These are phyloP conservation scores for Drosophila rhopaloa DNA, from an alignment of 1,140 invertebrate species.

Conservation along the genomic window DNA sequence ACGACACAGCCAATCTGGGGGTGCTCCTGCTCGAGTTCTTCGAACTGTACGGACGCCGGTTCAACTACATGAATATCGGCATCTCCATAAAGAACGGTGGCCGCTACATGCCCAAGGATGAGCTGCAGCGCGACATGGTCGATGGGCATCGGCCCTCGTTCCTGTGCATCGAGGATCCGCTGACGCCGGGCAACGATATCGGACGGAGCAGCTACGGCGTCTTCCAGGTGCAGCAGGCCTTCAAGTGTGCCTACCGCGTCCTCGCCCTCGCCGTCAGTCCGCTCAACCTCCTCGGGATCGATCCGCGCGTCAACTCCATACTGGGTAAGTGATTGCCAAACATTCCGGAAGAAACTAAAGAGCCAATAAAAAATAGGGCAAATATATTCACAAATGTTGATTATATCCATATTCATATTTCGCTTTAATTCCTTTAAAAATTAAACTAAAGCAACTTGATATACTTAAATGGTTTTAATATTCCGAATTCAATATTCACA, in stretches of 20 bases:
- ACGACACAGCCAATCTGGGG: conserved; percentile 92
- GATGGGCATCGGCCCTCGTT: conserved; percentile 96
- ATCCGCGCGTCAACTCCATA: conserved; percentile 84
- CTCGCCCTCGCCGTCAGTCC: conserved; percentile 93
- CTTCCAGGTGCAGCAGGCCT: conserved; percentile 95
- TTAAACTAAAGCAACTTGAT: too few species aligned
- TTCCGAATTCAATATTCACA: too few species aligned
- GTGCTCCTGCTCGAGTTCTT: conserved; percentile 98
- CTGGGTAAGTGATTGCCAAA: conserved; percentile 59
- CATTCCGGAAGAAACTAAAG: too few species aligned
- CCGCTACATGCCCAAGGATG: conserved; percentile 97
- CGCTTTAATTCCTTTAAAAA: too few species aligned
- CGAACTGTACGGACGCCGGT: conserved; percentile 97
- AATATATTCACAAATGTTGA: too few species aligned
- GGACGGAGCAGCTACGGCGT: conserved; percentile 98
- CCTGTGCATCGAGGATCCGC: conserved; percentile 98
- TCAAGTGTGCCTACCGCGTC: conserved; percentile 96
- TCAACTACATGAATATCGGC: conserved; percentile 98
- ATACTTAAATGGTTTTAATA: too few species aligned
- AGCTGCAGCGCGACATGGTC: conserved; percentile 95
- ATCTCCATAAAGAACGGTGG: conserved; percentile 98
- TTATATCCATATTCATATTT: too few species aligned
- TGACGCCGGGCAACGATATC: conserved; percentile 97
- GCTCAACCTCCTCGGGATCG: conserved; percentile 86
- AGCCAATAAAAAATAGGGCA: neutral